These are phyloP conservation scores for Cyanoliseus patagonus DNA, from an alignment of 2,113 vertebrate genomes.

Conservation along the genomic window DNA sequence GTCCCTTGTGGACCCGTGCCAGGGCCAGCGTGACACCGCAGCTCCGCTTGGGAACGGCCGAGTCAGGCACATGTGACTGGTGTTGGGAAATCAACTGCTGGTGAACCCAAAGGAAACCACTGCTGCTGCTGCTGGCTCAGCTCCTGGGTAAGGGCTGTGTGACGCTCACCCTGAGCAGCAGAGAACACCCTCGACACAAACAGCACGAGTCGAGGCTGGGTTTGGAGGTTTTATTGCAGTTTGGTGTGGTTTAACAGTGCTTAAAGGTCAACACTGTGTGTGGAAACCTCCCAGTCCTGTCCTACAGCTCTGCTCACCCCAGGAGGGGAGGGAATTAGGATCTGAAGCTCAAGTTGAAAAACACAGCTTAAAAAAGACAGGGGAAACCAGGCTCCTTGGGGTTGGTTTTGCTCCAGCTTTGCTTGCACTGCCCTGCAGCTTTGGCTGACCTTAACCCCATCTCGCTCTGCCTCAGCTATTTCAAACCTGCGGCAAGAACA, in stretches of 20 bases:
- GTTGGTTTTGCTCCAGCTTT: background rate
- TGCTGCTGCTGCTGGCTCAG: background rate
- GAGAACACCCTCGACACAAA: background rate
- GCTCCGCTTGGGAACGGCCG: background rate
- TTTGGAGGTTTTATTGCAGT: background rate
- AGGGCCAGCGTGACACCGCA: accelerated
- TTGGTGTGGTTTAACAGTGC: background rate
- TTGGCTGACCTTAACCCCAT: background rate
- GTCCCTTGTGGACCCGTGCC: background rate
- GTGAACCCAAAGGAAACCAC: background rate
- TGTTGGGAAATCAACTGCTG: background rate
- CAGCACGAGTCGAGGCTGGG: background rate
- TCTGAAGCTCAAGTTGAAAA: conserved; percentile 4
- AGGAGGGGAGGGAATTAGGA: background rate
- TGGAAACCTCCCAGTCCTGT: background rate
- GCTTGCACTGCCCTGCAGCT: background rate
- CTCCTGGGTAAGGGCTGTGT: background rate
- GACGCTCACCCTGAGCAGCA: background rate
- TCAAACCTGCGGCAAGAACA: accelerated
- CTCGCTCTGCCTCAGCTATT: background rate
- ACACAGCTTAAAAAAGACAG: background rate
- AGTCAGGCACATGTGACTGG: background rate
- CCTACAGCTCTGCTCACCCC: background rate
- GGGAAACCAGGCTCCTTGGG: background rate
- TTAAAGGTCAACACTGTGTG: background rate